A percentile compares a stretch with the other conserved stretches of the same genome.
Conservation (phyloP, 2,888 invertebrate genomes). For the Plagodis dolabraria region DNA sequence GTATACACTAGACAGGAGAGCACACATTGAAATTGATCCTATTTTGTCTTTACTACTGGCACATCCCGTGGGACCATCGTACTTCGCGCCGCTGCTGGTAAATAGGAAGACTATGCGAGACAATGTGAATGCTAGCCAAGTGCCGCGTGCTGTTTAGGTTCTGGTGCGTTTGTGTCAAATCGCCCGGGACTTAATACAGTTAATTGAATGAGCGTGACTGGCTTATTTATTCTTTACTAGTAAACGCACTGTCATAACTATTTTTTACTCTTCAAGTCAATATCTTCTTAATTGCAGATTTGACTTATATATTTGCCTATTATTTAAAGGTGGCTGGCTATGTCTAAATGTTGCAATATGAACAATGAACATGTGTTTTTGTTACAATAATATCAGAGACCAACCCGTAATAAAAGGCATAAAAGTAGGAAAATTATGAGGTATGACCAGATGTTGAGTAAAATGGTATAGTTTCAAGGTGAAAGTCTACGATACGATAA, state of each 20-base stretch:
- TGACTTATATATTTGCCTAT: too few species aligned
- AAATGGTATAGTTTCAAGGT: too few species aligned
- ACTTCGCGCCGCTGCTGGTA: slow-evolving; percentile 58
- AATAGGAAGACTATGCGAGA: slow-evolving; percentile 57
- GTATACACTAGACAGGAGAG: slow-evolving; percentile 58
- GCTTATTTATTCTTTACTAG: slow-evolving; percentile 10
- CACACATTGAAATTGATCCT: slow-evolving; percentile 69
- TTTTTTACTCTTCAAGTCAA: background rate
- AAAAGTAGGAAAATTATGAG: too few species aligned
- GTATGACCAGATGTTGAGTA: too few species aligned
- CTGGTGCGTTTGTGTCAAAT: slow-evolving; percentile 59
- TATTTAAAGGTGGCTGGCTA: too few species aligned
- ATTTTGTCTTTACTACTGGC: slow-evolving; percentile 76
- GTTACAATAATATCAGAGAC: too few species aligned
- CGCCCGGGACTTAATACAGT: slow-evolving; percentile 58
- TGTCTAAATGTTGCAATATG: too few species aligned
- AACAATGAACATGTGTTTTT: too few species aligned
- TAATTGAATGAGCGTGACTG: slow-evolving; percentile 50
- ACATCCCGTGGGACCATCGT: slow-evolving; percentile 79
- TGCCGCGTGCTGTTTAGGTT: slow-evolving; percentile 47
- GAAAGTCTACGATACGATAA: background rate
- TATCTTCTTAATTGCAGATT: background rate
- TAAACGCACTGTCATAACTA: background rate
- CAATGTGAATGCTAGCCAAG: slow-evolving; percentile 71
- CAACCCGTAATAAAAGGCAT: too few species aligned